These are phyloP conservation scores for Caenorhabditis briggsae DNA, from an alignment of 1,140 invertebrate genomes.

Conservation along the genomic window DNA sequence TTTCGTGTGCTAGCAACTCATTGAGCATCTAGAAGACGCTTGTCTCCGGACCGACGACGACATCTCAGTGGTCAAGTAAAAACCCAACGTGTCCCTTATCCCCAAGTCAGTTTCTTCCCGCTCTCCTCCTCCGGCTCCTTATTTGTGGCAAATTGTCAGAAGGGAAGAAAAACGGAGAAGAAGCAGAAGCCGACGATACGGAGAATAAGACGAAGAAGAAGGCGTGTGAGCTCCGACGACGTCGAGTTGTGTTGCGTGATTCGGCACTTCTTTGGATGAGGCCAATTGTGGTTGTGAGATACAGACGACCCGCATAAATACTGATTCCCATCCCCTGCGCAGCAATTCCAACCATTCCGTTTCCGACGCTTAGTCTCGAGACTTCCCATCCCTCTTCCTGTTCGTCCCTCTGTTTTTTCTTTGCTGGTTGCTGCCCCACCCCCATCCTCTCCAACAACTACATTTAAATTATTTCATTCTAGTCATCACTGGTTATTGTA, in stretches of 20 bases:
- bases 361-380: constrained; percentile 29
- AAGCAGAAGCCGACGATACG: constrained; percentile 41
- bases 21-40: constrained; percentile 20
- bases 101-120: constrained; percentile 4
- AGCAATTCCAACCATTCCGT: constrained; percentile 32
- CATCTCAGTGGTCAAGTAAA: constrained; percentile 43
- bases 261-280: constrained; percentile 54
- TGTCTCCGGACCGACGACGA: not conserved
- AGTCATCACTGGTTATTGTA: constrained; percentile 37
- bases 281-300: constrained; percentile 48
- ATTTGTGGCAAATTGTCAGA: constrained; percentile 55
- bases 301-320: constrained; percentile 24
- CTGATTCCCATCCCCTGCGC: not conserved
- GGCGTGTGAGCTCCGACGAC: constrained; percentile 17
- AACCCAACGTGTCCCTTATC: constrained; percentile 44
- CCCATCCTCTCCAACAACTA: not conserved
- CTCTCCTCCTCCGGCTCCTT: not conserved
- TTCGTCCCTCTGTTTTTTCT: not conserved
- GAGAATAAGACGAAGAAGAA: constrained; percentile 41
- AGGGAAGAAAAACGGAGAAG: constrained; percentile 23
- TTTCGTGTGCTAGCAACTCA: constrained; percentile 43
- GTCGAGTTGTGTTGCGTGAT: constrained; percentile 48
- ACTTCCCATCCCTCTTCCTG: too few species aligned
- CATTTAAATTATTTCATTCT: constrained; percentile 34
- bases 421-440: not conserved